Evolutionary conservation across 92 coral and sea anemone genomes (phyloP).

Genomic region (Phenganax stokvisi): DNA sequence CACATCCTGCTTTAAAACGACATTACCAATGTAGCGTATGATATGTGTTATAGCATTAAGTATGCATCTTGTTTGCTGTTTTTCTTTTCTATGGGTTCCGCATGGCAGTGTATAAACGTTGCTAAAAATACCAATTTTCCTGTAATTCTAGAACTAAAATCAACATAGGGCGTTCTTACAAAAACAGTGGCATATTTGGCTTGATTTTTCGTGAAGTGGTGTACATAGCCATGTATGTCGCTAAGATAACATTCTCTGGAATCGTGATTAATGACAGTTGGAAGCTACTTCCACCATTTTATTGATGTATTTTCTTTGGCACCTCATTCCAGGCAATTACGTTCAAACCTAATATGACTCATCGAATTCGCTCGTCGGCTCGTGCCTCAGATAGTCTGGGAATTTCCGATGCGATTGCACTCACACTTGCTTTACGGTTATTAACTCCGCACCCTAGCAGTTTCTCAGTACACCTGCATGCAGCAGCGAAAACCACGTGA

Average conservation of each 20-base stretch:
- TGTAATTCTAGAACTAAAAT: slow-evolving; percentile 31
- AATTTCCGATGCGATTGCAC: slow-evolving; percentile 8
- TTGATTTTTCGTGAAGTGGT: slow-evolving; percentile 13
- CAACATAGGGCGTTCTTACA: slow-evolving; percentile 18
- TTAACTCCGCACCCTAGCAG: not conserved
- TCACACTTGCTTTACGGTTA: not conserved
- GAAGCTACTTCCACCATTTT: not conserved
- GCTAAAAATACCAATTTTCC: slow-evolving; percentile 14
- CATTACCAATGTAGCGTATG: not conserved
- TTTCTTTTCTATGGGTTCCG: not conserved
- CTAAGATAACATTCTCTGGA: slow-evolving; percentile 17
- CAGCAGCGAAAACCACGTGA: not conserved
- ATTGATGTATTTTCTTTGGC: slow-evolving; percentile 31
- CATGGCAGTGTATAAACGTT: not conserved
- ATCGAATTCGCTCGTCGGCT: slow-evolving; percentile 22
- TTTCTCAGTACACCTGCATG: too few relatives aligned
- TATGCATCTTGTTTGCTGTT: not conserved
- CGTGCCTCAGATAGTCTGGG: slow-evolving; percentile 28
- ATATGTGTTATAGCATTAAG: not conserved
- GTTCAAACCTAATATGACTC: not conserved
- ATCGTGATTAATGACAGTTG: slow-evolving; percentile 8
- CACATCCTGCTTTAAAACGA: not conserved
- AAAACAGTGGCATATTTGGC: slow-evolving; percentile 26
- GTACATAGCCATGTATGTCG: slow-evolving; percentile 27
- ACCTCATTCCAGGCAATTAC: not conserved